These are phyloP conservation scores for Beaufortia kweichowensis DNA, from an alignment of 2,113 vertebrate species.

Conservation along the genomic window DNA sequence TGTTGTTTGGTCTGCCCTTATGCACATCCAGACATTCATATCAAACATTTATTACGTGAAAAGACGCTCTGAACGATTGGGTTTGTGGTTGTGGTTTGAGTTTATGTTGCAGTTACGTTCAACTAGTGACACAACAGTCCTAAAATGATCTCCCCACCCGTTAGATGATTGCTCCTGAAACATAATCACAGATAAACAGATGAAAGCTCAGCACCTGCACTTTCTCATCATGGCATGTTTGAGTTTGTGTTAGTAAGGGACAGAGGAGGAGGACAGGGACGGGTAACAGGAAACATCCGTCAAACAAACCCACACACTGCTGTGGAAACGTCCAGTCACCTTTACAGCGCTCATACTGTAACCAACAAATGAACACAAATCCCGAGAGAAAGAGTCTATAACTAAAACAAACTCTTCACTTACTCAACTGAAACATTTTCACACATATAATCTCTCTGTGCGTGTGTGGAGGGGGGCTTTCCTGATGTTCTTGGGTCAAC, in stretches of 20 bases:
- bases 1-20: background rate
- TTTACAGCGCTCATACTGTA: slow-evolving; percentile 11
- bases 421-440: too few species aligned
- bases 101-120: slow-evolving; percentile 5
- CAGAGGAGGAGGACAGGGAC: slow-evolving; percentile 33
- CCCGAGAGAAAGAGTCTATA: too few species aligned
- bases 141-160: background rate
- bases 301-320: slow-evolving; percentile 57
- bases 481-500: too few species aligned
- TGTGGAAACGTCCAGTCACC: slow-evolving; percentile 16
- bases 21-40: background rate
- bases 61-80: too few species aligned
- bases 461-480: too few species aligned
- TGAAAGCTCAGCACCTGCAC: slow-evolving; percentile 55
- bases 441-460: too few species aligned
- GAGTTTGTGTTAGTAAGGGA: slow-evolving; percentile 44
- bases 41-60: background rate
- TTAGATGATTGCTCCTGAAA: slow-evolving; percentile 18
- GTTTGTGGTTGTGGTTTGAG: background rate
- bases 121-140: background rate
- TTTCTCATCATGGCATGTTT: slow-evolving; percentile 43
- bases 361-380: too few species aligned
- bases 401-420: too few species aligned
- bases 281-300: slow-evolving; percentile 57
- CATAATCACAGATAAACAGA: slow-evolving; percentile 34